Evolutionary conservation across 2,797 vertebrate species (phyloP).

Genomic region (Chiroxiphia lanceolata): DNA sequence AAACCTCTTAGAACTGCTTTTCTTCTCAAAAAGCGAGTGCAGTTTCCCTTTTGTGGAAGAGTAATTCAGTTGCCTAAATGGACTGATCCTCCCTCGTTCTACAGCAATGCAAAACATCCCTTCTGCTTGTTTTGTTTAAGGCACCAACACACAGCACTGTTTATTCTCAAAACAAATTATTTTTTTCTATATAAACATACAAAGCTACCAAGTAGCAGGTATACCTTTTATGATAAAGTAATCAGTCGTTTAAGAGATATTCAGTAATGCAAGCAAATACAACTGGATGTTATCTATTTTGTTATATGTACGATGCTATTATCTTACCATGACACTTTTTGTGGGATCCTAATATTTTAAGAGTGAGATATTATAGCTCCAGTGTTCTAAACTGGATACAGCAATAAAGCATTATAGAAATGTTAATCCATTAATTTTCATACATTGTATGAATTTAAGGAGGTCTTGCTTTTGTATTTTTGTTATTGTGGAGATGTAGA

Average conservation of each 20-base stretch:
- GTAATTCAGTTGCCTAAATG: slow-evolving; percentile 38
- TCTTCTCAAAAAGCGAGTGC: not conserved
- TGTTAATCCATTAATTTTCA: slow-evolving; percentile 12
- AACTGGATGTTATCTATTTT: slow-evolving; percentile 37
- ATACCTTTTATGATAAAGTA: slow-evolving; percentile 20
- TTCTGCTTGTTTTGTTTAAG: not conserved
- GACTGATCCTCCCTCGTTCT: slow-evolving; percentile 42
- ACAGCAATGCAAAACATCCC: slow-evolving; percentile 6
- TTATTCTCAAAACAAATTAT: slow-evolving; percentile 29
- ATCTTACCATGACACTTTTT: not conserved
- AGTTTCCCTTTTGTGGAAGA: slow-evolving; percentile 29
- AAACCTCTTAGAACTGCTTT: not conserved
- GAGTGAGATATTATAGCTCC: not conserved
- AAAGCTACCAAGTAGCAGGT: slow-evolving; percentile 3
- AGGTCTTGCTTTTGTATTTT: not conserved
- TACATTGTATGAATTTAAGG: not conserved
- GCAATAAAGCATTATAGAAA: not conserved
- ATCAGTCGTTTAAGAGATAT: slow-evolving; percentile 8
- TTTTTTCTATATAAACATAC: slow-evolving; percentile 37
- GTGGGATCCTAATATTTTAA: not conserved
- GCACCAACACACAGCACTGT: not conserved
- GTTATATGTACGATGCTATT: not conserved
- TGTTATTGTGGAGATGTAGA: not conserved
- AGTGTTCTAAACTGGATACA: not conserved
- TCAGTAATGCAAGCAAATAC: slow-evolving; percentile 31